Evolutionary conservation across 2,797 vertebrate genomes (phyloP).

Genomic region (Falco columbarius): DNA sequence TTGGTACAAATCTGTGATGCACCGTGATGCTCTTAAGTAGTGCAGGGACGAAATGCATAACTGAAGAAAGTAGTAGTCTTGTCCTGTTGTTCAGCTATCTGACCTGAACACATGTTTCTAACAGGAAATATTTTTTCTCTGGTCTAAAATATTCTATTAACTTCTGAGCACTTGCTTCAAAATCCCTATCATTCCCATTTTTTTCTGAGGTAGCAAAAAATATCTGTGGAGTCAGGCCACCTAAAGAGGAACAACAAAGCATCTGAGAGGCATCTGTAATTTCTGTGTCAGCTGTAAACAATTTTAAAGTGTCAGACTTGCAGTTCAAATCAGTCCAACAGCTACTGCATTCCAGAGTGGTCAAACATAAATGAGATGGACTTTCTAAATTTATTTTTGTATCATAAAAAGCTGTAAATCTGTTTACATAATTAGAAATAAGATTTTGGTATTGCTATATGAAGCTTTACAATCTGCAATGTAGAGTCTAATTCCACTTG

Average conservation of each 20-base stretch:
- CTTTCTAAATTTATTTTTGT: neutral
- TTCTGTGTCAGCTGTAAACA: constrained; percentile 8
- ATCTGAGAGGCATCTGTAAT: constrained; percentile 19
- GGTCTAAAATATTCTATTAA: constrained; percentile 51
- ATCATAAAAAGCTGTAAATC: neutral
- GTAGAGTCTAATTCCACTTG: neutral
- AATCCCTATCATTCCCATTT: constrained; percentile 9
- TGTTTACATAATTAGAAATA: neutral
- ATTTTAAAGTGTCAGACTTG: constrained; percentile 24
- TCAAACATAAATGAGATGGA: neutral
- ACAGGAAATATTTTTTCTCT: neutral
- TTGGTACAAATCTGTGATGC: neutral
- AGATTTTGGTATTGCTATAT: neutral
- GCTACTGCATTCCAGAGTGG: neutral
- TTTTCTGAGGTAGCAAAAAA: constrained; percentile 30
- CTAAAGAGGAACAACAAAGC: neutral
- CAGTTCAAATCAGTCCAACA: neutral
- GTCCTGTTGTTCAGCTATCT: neutral
- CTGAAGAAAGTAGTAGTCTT: neutral
- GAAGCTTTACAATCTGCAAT: neutral
- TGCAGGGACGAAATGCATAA: neutral
- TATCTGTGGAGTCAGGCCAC: constrained; percentile 4
- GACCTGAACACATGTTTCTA: constrained; percentile 27
- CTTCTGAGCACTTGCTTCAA: constrained; percentile 31
- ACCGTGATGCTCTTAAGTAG: neutral